These are phyloP conservation scores for Dromaius novaehollandiae DNA, from an alignment of 2,113 vertebrate species.

Conservation along the genomic window DNA sequence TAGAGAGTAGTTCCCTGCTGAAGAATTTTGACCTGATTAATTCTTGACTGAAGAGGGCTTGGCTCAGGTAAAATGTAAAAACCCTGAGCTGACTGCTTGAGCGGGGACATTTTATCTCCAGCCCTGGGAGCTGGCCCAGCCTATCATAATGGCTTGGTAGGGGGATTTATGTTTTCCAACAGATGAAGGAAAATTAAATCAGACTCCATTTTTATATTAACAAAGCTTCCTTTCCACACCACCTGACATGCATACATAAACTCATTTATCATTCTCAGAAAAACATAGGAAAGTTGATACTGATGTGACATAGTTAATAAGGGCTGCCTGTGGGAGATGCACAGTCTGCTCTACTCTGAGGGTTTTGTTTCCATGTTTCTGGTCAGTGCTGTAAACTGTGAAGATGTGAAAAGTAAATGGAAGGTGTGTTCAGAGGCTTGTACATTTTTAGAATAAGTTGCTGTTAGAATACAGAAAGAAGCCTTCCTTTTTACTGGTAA, in stretches of 20 bases:
- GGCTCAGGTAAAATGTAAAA: background rate
- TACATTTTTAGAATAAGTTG: background rate
- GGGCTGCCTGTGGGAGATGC: fast-evolving
- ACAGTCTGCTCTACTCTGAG: background rate
- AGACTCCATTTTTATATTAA: background rate
- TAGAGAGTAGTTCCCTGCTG: background rate
- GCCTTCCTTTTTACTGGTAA: background rate
- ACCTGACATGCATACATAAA: background rate
- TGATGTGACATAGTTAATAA: background rate
- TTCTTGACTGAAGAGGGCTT: background rate
- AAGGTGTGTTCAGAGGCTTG: background rate
- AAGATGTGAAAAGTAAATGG: background rate
- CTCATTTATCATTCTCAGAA: background rate
- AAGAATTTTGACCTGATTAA: background rate
- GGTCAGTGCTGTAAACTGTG: background rate
- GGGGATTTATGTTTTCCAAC: background rate
- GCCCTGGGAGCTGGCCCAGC: background rate
- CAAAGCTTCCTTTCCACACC: background rate
- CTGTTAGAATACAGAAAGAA: background rate
- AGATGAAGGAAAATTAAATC: background rate
- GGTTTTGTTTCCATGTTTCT: background rate
- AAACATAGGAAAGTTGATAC: background rate
- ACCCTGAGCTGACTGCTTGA: background rate
- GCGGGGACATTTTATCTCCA: background rate
- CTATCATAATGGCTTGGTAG: fast-evolving